These are phyloP conservation scores for Saccopteryx leptura DNA, from an alignment of 2,113 vertebrate species.

Conservation along the genomic window DNA sequence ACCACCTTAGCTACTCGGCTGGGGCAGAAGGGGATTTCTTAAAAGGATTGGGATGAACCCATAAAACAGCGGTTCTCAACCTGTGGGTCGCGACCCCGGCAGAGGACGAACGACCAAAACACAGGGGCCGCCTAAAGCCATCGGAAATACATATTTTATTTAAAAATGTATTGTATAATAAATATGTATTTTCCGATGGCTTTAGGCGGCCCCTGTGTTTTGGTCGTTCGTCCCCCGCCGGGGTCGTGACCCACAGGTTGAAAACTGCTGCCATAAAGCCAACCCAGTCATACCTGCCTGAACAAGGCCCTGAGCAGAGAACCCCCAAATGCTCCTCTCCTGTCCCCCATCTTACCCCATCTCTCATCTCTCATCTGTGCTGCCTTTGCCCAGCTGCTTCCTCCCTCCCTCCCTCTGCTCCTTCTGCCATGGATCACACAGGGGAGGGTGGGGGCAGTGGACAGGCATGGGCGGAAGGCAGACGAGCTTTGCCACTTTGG, in stretches of 20 bases:
- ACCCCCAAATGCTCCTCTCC: not conserved
- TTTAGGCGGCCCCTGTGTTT: no score
- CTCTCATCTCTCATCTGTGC: no score
- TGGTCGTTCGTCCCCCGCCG: no score
- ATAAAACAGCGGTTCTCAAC: not conserved
- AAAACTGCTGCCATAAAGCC: not conserved
- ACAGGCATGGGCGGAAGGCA: not conserved
- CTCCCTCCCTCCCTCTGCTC: not conserved
- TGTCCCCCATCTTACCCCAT: not conserved
- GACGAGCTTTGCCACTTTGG: not conserved
- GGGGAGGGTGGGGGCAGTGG: not conserved
- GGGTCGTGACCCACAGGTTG: no score
- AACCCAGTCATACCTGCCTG: not conserved
- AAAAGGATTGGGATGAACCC: not conserved
- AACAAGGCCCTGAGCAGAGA: not conserved
- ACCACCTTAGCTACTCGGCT: no score
- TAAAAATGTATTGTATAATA: no score
- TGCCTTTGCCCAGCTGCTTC: not conserved
- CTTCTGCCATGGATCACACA: not conserved
- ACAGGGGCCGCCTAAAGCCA: no score
- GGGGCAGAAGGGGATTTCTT: not conserved
- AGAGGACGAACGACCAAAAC: no score
- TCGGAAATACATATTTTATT: no score
- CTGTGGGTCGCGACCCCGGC: no score
- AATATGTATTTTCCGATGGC: no score